Base-by-base conservation (phyloP, 2,888 invertebrate genomes). In the Tachystola acroxantha region DNA sequence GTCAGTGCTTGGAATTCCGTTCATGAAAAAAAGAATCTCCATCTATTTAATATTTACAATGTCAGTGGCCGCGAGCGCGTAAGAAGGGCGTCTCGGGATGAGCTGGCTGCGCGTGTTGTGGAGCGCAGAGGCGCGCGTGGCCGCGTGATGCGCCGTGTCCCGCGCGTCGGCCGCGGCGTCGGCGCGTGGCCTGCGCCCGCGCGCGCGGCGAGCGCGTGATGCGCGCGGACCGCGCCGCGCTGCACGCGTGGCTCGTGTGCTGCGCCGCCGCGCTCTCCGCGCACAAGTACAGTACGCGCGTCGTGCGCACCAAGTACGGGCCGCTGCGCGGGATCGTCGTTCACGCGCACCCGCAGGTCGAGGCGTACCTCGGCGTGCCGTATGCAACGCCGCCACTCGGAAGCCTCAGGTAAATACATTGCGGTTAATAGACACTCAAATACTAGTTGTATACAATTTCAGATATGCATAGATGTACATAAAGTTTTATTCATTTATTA, bases 371-470 rank as follows among this genome's bases (percentile, higher is more conserved):
- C 43, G 97, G 97, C 44, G 94, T 98, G 52, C 97, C 96, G 27
- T 98, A 97, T 86, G 97, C 97, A 25, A 95, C 96, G 46, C 94
- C 97, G 45, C 96, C 96, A 7, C 89, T 94, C 50, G 96, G 96
- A 54, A 93, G 94, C 66, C 90, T 97, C 61, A 93, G 97, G 93
- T 92, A 78, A 86, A 11, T n/a, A n/a, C n/a, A n/a, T n/a, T n/a
- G n/a, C n/a, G n/a, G n/a, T 4, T 20, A 6, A 6, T 7, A n/a
- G n/a, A n/a, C n/a, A n/a, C n/a, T n/a, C n/a, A n/a, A n/a, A n/a
- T n/a, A n/a, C n/a, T n/a, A n/a, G n/a, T n/a, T n/a, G n/a, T n/a
- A n/a, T n/a, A n/a, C n/a, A n/a, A n/a, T n/a, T n/a, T n/a, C n/a
- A n/a, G n/a, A n/a, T n/a, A n/a, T n/a, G n/a, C n/a, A n/a, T n/a